Evolutionary conservation across 2,888 invertebrate species (phyloP).

Genomic region (Rotaria socialis): DNA sequence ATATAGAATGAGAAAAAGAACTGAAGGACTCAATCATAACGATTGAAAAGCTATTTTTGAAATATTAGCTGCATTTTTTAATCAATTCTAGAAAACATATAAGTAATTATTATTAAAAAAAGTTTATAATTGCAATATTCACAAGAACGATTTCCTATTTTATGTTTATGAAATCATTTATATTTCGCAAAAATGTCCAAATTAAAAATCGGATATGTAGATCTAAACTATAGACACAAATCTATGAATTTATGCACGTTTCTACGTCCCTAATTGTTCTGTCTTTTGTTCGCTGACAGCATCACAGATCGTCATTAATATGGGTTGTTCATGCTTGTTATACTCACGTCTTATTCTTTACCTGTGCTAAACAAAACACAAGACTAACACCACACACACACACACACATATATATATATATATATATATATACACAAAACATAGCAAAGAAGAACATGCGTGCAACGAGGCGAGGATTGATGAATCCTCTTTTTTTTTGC

Average conservation of each 20-base stretch:
- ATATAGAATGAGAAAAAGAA: too few species aligned
- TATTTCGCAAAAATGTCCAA: neutral
- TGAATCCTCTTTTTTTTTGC: constrained; percentile 1
- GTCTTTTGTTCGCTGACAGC: neutral
- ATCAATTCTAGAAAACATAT: too few species aligned
- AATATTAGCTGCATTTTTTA: too few species aligned
- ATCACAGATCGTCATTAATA: neutral
- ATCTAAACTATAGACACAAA: neutral
- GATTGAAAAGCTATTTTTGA: too few species aligned
- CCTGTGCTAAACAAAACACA: neutral
- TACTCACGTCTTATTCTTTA: neutral
- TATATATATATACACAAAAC: too few species aligned
- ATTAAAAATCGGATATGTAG: neutral
- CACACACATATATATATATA: too few species aligned
- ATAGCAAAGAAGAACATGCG: neutral
- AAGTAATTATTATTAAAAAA: too few species aligned
- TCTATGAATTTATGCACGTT: neutral
- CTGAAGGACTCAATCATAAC: too few species aligned
- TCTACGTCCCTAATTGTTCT: neutral
- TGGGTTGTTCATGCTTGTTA: neutral
- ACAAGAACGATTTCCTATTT: too few species aligned
- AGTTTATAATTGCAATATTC: too few species aligned
- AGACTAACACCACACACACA: neutral
- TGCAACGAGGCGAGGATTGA: constrained; percentile 1
- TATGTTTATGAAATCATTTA: too few species aligned